phyloP scores from a whole-genome alignment of 2,797 vertebrate species.

The Epinephelus coioides region DNA sequence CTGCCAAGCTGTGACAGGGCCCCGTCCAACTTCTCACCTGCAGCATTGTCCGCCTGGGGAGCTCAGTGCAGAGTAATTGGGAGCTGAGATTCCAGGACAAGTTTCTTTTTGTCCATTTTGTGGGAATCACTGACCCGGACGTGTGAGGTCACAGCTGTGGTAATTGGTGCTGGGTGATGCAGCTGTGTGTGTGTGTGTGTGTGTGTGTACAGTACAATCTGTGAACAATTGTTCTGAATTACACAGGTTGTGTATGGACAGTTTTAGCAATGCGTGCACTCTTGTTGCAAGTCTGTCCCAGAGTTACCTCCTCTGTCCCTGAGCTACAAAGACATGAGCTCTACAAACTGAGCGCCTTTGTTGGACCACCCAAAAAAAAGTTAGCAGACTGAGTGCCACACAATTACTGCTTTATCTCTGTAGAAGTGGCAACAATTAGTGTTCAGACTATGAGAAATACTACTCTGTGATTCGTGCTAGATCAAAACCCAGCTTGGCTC shows the following conservation, averaged over 20 bases:
- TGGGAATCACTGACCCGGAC: conserved; percentile 83
- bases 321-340: conserved; percentile 29
- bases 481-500: conserved; percentile 27
- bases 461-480: not conserved
- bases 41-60: conserved; percentile 71
- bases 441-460: not conserved
- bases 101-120: conserved; percentile 79
- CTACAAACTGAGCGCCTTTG: conserved; percentile 26
- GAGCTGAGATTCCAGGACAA: conserved; percentile 77
- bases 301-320: conserved; percentile 6
- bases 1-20: conserved; percentile 69
- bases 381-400: not conserved
- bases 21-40: conserved; percentile 84
- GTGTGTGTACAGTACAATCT: conserved; percentile 39
- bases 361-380: not conserved
- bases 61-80: conserved; percentile 79
- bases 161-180: conserved; percentile 78
- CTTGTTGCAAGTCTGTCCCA: not conserved
- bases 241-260: conserved; percentile 17
- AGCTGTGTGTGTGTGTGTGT: conserved; percentile 71
- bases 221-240: conserved; percentile 23
- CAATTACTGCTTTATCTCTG: not conserved
- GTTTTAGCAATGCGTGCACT: conserved; percentile 5
- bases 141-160: conserved; percentile 80
- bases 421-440: not conserved